Conservation (phyloP, 2,797 vertebrate genomes). For the Tapera naevia region DNA sequence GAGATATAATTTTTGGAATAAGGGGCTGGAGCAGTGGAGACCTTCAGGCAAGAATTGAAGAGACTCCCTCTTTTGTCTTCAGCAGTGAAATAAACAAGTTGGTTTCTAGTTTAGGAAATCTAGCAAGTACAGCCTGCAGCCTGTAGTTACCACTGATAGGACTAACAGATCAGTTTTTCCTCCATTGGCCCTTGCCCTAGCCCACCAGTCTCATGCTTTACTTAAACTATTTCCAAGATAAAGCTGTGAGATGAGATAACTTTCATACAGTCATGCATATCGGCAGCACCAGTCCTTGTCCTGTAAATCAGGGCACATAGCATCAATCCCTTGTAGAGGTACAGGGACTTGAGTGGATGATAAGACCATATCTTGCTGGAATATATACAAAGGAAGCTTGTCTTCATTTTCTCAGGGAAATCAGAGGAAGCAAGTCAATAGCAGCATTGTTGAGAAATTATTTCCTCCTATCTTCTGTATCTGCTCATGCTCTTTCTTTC, state of each 20-base stretch:
- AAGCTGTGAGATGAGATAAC: neutral
- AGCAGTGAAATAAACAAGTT: neutral
- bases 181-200: neutral
- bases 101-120: neutral
- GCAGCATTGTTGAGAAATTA: neutral
- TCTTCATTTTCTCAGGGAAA: neutral
- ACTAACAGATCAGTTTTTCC: neutral
- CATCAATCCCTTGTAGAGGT: neutral
- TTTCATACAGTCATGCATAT: fast-evolving
- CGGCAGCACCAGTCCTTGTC: neutral
- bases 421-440: fast-evolving
- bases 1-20: neutral
- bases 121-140: neutral
- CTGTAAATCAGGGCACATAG: neutral
- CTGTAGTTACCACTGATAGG: neutral
- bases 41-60: neutral
- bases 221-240: neutral
- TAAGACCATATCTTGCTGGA: neutral
- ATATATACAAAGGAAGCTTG: neutral
- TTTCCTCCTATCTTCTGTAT: neutral
- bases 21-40: neutral
- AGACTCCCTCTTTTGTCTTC: neutral
- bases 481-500: neutral
- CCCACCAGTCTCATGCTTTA: neutral
- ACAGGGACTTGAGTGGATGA: neutral